Evolutionary conservation across 2,797 vertebrate genomes (phyloP).

Genomic region (Odontamblyopus rebecca): DNA sequence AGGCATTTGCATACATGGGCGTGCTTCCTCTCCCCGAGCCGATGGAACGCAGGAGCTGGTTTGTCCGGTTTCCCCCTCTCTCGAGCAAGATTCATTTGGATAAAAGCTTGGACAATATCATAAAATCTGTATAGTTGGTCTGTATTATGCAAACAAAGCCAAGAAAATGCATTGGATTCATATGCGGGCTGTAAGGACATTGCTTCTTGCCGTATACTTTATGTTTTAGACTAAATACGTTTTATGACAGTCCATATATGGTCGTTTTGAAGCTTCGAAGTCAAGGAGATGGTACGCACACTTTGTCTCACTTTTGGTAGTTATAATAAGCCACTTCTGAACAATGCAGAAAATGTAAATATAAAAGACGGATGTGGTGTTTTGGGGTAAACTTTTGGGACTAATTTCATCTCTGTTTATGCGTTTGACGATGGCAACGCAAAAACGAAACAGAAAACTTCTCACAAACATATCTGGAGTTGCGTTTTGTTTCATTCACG

Average conservation of each 20-base stretch:
- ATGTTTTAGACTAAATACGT: background rate
- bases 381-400: background rate
- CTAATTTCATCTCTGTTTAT: background rate
- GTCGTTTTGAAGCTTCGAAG: background rate
- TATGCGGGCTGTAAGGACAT: background rate
- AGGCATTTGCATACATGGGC: slow-evolving; percentile 92
- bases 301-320: background rate
- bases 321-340: background rate
- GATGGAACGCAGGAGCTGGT: slow-evolving; percentile 56
- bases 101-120: slow-evolving; percentile 21
- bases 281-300: background rate
- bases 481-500: too few relatives aligned
- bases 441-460: too few relatives aligned
- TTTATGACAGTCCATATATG: background rate
- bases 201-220: background rate
- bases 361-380: background rate
- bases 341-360: slow-evolving; percentile 1
- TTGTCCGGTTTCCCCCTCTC: slow-evolving; percentile 24
- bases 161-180: background rate
- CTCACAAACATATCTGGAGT: too few relatives aligned
- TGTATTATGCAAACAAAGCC: slow-evolving; percentile 1
- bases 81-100: background rate
- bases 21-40: slow-evolving; percentile 79
- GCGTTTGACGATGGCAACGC: background rate
- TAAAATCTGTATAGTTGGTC: background rate